Conservation (phyloP, 1,140 invertebrate genomes). For the Planococcus citri region DNA sequence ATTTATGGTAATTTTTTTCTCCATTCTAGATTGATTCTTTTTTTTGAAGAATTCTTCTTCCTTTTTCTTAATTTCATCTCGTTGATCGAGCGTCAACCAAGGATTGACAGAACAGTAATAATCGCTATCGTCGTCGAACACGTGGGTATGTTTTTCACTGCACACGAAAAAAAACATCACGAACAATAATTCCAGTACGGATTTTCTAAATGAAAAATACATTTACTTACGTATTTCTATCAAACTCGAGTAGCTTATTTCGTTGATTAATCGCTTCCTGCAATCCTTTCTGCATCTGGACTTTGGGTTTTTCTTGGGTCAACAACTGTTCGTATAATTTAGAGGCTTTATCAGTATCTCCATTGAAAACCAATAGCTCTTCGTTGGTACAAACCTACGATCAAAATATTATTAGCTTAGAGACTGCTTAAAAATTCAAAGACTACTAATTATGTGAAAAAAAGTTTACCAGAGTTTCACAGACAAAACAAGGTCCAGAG, state of each 20-base stretch:
- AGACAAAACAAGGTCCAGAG: conserved; percentile 88
- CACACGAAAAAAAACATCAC: not conserved
- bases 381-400: conserved; percentile 58
- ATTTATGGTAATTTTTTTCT: conserved; percentile 65
- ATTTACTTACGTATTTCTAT: conserved; percentile 53
- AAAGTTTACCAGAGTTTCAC: conserved; percentile 57
- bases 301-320: conserved; percentile 36
- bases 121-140: conserved; percentile 91
- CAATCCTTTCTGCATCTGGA: conserved; percentile 32
- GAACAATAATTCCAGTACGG: not conserved
- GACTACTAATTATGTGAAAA: conserved; percentile 21
- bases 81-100: conserved; percentile 63
- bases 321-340: conserved; percentile 44
- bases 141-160: conserved; percentile 65
- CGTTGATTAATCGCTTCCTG: conserved; percentile 65
- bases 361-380: conserved; percentile 51
- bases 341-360: conserved; percentile 53
- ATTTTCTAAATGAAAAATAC: not conserved
- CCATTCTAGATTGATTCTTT: conserved; percentile 53
- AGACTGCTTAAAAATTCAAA: conserved; percentile 15
- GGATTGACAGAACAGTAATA: conserved; percentile 73
- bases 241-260: conserved; percentile 73
- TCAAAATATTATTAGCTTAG: not conserved
- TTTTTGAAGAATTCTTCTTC: conserved; percentile 49
- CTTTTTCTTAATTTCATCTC: conserved; percentile 51